Base-by-base conservation (phyloP, 2,888 invertebrate genomes). In the Plebejus argus region DNA sequence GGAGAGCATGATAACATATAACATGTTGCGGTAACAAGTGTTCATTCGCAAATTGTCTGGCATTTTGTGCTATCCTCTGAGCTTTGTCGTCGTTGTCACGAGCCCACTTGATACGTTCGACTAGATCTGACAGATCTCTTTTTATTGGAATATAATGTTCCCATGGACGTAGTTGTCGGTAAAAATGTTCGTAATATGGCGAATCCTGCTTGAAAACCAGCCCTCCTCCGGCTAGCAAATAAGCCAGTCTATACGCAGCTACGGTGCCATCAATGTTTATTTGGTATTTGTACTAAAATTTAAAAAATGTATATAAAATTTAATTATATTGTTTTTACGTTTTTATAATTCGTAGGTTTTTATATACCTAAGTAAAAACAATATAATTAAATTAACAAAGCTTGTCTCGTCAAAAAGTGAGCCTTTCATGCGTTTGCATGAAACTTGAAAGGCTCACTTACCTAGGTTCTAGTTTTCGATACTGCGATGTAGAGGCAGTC, bases 211-310 rank as follows among this genome's bases (percentile, higher is more conserved):
- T 99, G 18, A 99, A 94, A 18, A 99, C 96, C 79, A 98, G 90
- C 0, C 98, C 96, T 84, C 98, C 97, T 1, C 99, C 99, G 71
- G 96, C 97, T 80, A 99, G 90, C 28, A 99, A 94, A 88, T 98
- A 99, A 0, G 99, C 99, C 82, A 99, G 95, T 80, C 99, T 95
- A 89, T 99, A 99, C 0, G 99, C 98, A 28, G 99, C 99, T 20
- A 99, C 99, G 61, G 99, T 98, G 20, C 99, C 99, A 93, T 99
- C 99, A 78, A 99, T 95, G 85, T 97, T 98, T 49, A 99, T 90
- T 92, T 98, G 98, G 90, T 99, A 99, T 93, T 99, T 99, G 88
- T 97, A 98, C 99, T 99, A 93, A 87, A 82, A 71, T 15, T 70
- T 1, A 12, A 61, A 33, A 66, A 28, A 33, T 77, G n/a, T 49